phyloP scores from a whole-genome alignment of 2,113 vertebrate genomes.

The Platichthys flesus region DNA sequence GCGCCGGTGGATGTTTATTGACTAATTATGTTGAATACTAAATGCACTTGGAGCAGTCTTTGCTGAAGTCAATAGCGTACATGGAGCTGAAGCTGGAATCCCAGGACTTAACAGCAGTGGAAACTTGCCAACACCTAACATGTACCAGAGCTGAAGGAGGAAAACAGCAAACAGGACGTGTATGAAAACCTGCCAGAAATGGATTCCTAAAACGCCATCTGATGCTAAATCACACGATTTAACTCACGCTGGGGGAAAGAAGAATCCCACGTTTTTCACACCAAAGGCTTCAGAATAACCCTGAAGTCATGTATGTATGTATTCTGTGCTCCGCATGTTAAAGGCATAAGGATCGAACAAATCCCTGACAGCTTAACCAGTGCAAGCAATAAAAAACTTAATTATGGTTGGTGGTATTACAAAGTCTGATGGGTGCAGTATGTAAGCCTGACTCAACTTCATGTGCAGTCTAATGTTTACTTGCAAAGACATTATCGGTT shows the following conservation, averaged over 20 bases:
- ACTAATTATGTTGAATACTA: slow-evolving; percentile 62
- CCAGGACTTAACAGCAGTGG: slow-evolving; percentile 33
- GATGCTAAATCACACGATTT: slow-evolving; percentile 14
- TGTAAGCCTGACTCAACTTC: slow-evolving; percentile 30
- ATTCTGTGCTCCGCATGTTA: slow-evolving; percentile 18
- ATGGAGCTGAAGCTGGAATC: slow-evolving; percentile 37
- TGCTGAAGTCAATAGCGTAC: slow-evolving; percentile 34
- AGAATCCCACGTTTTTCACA: slow-evolving; percentile 16
- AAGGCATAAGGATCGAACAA: slow-evolving; percentile 32
- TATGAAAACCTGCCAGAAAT: slow-evolving; percentile 39
- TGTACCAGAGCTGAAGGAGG: slow-evolving; percentile 16
- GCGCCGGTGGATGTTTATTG: slow-evolving; percentile 56
- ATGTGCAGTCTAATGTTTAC: slow-evolving; percentile 30
- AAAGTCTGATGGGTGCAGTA: slow-evolving; percentile 42
- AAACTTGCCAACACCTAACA: slow-evolving; percentile 48
- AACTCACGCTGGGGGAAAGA: neutral
- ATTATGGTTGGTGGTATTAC: slow-evolving; percentile 29
- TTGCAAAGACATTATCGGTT: slow-evolving; percentile 49
- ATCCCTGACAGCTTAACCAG: slow-evolving; percentile 24
- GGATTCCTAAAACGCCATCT: slow-evolving; percentile 48
- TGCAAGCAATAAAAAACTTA: slow-evolving; percentile 39
- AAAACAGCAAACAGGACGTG: slow-evolving; percentile 37
- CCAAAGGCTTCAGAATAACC: slow-evolving; percentile 38
- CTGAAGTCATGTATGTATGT: slow-evolving; percentile 32
- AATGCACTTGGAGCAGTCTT: slow-evolving; percentile 44